These are phyloP conservation scores for Tuta absoluta DNA, from an alignment of 2,888 invertebrate species.

Conservation along the genomic window DNA sequence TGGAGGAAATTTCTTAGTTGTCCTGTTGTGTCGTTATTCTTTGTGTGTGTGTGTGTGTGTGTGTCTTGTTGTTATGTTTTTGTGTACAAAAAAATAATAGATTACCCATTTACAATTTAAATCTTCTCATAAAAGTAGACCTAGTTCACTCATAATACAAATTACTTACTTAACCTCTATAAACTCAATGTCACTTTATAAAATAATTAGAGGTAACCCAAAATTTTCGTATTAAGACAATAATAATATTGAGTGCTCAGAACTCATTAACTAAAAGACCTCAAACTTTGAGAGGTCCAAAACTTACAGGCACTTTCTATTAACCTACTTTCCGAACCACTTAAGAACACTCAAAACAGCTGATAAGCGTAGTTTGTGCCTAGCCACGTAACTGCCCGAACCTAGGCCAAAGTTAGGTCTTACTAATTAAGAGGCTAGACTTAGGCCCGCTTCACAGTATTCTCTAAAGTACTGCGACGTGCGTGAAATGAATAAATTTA, in stretches of 20 bases:
- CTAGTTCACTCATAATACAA: too few relatives aligned
- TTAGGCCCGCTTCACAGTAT: not conserved
- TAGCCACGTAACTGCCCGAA: constrained; percentile 29
- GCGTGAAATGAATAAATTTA: not conserved
- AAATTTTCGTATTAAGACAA: constrained; percentile 1
- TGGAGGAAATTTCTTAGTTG: too few relatives aligned
- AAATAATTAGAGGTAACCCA: not conserved
- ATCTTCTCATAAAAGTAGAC: too few relatives aligned
- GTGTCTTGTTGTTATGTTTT: too few relatives aligned
- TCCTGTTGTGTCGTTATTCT: too few relatives aligned
- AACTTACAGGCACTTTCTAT: constrained; percentile 24
- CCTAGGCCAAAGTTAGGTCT: constrained; percentile 29
- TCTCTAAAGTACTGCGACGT: not conserved
- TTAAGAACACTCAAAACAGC: constrained; percentile 29
- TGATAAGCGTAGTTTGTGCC: constrained; percentile 25
- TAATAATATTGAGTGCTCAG: not conserved
- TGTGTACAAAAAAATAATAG: too few relatives aligned
- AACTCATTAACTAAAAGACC: constrained; percentile 3
- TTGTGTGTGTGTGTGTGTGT: too few relatives aligned
- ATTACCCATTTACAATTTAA: too few relatives aligned
- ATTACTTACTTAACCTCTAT: not conserved
- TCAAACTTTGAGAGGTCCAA: not conserved
- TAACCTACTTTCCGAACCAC: constrained; percentile 28
- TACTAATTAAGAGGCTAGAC: constrained; percentile 41
- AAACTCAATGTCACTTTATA: not conserved